These are phyloP conservation scores for Phaetusa simplex DNA, from an alignment of 2,113 vertebrate species.

Conservation along the genomic window DNA sequence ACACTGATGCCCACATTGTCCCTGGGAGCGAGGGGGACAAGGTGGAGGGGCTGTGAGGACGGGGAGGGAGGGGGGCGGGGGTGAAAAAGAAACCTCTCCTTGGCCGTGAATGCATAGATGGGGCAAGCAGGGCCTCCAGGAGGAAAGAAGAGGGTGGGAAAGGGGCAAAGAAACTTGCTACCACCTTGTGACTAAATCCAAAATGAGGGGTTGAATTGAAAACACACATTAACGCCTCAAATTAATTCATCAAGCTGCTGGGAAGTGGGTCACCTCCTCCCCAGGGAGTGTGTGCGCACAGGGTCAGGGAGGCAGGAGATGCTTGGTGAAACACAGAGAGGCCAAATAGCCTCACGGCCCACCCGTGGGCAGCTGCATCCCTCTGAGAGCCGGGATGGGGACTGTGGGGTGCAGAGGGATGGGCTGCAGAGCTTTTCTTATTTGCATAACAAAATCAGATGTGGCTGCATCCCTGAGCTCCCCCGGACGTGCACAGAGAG, in stretches of 20 bases:
- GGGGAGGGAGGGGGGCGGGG: accelerated
- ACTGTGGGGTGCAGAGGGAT: neutral
- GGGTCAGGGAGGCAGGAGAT: neutral
- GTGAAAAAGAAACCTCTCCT: neutral
- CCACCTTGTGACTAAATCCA: neutral
- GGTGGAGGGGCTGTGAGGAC: neutral
- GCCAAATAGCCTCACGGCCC: neutral
- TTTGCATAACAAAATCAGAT: constrained; percentile 6
- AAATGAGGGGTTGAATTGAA: neutral
- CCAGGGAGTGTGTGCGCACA: neutral
- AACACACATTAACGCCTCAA: neutral
- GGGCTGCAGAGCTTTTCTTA: neutral
- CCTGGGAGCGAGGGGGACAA: neutral
- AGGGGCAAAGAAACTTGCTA: neutral
- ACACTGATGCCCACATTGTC: neutral
- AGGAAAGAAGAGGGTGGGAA: neutral
- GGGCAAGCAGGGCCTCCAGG: neutral
- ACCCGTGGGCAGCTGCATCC: neutral
- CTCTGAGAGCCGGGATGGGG: neutral
- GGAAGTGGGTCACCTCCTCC: neutral
- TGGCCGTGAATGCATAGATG: accelerated
- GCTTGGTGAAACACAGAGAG: neutral
- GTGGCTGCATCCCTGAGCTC: neutral
- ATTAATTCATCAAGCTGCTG: neutral
- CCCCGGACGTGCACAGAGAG: neutral